Evolutionary conservation across 2,797 vertebrate genomes (phyloP).

Genomic region (Odontamblyopus rebecca): DNA sequence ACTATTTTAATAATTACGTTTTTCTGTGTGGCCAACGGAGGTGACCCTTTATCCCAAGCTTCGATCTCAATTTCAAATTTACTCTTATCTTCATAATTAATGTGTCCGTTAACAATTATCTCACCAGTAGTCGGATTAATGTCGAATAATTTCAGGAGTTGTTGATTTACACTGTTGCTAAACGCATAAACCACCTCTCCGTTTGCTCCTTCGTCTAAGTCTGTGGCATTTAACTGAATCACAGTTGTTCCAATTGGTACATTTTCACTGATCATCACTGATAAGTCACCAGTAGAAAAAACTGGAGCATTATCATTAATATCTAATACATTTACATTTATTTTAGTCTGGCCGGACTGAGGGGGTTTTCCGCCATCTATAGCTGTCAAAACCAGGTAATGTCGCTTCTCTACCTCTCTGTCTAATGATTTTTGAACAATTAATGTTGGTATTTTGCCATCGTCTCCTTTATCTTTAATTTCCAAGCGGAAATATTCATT

Average conservation of each 20-base stretch:
- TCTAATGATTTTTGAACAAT: constrained; percentile 71
- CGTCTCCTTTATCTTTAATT: constrained; percentile 51
- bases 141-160: constrained; percentile 17
- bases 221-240: constrained; percentile 50
- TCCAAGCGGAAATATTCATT: constrained; percentile 66
- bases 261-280: constrained; percentile 23
- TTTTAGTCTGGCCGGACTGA: constrained; percentile 45
- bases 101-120: constrained; percentile 35
- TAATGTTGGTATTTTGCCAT: constrained; percentile 66
- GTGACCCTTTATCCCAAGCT: constrained; percentile 54
- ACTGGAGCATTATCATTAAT: constrained; percentile 51
- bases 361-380: constrained; percentile 51
- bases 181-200: constrained; percentile 50
- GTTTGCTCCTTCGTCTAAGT: constrained; percentile 48
- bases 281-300: constrained; percentile 38
- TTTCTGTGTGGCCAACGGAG: constrained; percentile 41
- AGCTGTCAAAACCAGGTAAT: constrained; percentile 38
- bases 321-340: constrained; percentile 59
- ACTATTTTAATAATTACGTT: constrained; percentile 32
- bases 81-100: constrained; percentile 59
- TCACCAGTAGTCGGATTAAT: constrained; percentile 43
- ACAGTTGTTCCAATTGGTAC: constrained; percentile 42
- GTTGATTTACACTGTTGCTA: neutral
- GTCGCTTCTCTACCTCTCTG: constrained; percentile 34
- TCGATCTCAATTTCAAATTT: constrained; percentile 61